Percentiles rank a stretch among this genome's conserved stretches.
Conservation (phyloP, 2,113 vertebrate genomes). For the Cottus gobio region DNA sequence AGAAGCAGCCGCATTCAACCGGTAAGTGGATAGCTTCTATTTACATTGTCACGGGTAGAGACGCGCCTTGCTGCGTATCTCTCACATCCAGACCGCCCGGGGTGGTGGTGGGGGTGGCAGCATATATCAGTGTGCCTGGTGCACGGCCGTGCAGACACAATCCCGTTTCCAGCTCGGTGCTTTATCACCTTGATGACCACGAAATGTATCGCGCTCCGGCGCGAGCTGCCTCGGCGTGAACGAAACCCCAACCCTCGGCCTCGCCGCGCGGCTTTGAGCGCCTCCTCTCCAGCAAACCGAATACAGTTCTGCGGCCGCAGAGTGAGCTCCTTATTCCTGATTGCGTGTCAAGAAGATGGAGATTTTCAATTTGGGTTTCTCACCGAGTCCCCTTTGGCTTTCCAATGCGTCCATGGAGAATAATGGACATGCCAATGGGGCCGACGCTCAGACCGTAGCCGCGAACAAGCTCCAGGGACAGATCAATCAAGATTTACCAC, state of each 20-base stretch:
- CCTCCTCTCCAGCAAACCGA: conserved; percentile 27
- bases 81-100: conserved; percentile 44
- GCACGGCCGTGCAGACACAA: conserved; percentile 42
- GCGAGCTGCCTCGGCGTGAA: conserved; percentile 14
- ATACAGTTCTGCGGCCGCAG: neutral
- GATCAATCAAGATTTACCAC: conserved; percentile 8
- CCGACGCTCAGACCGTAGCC: neutral
- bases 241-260: conserved; percentile 13
- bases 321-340: conserved; percentile 12
- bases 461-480: neutral
- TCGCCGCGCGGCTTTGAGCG: conserved; percentile 29
- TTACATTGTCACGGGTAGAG: conserved; percentile 55
- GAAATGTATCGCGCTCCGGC: conserved; percentile 38
- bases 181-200: conserved; percentile 65
- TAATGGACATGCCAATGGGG: conserved; percentile 42
- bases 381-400: conserved; percentile 27
- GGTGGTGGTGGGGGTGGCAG: neutral
- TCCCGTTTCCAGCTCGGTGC: conserved; percentile 56
- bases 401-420: conserved; percentile 40
- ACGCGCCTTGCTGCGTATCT: conserved; percentile 25
- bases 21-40: conserved; percentile 46
- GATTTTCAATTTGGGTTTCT: conserved; percentile 50
- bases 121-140: conserved; percentile 41
- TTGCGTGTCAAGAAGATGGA: conserved; percentile 46
- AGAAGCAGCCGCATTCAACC: conserved; percentile 44